Conservation (phyloP, 2,113 vertebrate genomes). For the Neogale vison region DNA sequence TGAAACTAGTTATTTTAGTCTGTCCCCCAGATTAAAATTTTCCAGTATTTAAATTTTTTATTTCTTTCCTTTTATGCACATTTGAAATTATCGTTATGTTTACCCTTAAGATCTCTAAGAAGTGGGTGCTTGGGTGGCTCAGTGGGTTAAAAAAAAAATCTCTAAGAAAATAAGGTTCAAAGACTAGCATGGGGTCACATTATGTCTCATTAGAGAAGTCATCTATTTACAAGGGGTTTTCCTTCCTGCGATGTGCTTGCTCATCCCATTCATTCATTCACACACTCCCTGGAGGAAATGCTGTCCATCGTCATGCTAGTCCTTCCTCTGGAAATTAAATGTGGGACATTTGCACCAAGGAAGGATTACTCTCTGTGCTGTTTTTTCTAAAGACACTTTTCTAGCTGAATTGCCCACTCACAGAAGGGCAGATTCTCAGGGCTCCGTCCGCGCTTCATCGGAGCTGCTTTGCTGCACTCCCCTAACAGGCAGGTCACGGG, state of each 20-base stretch:
- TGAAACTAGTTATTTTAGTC: not conserved
- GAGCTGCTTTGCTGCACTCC: accelerated
- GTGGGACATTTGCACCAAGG: not conserved
- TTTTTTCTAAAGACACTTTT: not conserved
- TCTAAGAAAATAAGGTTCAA: not conserved
- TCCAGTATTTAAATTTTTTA: not conserved
- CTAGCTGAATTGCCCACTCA: not conserved
- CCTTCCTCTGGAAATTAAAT: not conserved
- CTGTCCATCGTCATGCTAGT: not conserved
- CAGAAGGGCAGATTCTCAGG: accelerated
- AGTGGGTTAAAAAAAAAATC: too few relatives aligned
- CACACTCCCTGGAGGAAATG: not conserved
- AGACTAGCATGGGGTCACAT: not conserved
- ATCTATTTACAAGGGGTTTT: not conserved
- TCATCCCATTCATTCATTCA: too few relatives aligned
- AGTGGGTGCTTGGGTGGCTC: too few relatives aligned
- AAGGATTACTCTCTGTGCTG: not conserved
- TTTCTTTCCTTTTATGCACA: not conserved
- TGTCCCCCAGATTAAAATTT: not conserved
- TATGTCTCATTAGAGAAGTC: too few relatives aligned
- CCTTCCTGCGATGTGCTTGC: not conserved
- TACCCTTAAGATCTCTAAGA: not conserved
- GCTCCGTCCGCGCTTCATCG: accelerated
- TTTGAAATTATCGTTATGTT: not conserved
- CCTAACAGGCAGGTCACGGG: not conserved